Evolutionary conservation across 2,113 vertebrate genomes (phyloP), one percentile per base, ranked within the genome.

Genomic region (Nothocercus julius): DNA sequence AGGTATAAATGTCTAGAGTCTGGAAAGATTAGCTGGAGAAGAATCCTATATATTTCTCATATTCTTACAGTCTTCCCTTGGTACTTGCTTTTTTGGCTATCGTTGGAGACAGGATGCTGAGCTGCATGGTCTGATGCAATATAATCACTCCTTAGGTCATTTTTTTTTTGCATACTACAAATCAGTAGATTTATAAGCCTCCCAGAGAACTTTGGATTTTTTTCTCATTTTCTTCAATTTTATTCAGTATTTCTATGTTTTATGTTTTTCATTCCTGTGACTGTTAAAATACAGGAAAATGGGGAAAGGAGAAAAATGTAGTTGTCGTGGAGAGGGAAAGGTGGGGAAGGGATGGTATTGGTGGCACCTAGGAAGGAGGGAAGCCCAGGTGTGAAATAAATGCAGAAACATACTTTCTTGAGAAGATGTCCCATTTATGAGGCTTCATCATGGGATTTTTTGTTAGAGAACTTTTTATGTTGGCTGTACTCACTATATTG

Each of bases 71-170:
- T n/a, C 54, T 76, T 89, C 74, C 11, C 32, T 30, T 62, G 56
- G 6, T 74, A 36, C 34, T 81, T 92, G 24, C 32, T 69, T 24
- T 56, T 56, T 49, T 40, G 13, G 49, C 44, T 45, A 18, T 34
- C 45, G 7, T 49, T 56, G 59, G 64, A 47, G 24, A 7, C 27
- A 11, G 49, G 28, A 14, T 53, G 25, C 42, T 74, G 69, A 16
- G 24, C 84, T 74, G 19, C 12, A 42, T 53, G 30, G 25, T 44
- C 61, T 89, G 45, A 44, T 0, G 1, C 0, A 0, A 12, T n/a
- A 0, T 11, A 15, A 24, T 86, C 21, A 16, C 27, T 84, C 30
- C 20, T 61, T 78, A 54, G 30, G 51, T 78, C 56, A 53, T 25
- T 47, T 45, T 47, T 47, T 19, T 47, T 86, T 42, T 66, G 18